Percentiles rank a stretch among this genome's conserved stretches.
phyloP scores from a whole-genome alignment of 2,113 vertebrate species.

The Nymphicus hollandicus region DNA sequence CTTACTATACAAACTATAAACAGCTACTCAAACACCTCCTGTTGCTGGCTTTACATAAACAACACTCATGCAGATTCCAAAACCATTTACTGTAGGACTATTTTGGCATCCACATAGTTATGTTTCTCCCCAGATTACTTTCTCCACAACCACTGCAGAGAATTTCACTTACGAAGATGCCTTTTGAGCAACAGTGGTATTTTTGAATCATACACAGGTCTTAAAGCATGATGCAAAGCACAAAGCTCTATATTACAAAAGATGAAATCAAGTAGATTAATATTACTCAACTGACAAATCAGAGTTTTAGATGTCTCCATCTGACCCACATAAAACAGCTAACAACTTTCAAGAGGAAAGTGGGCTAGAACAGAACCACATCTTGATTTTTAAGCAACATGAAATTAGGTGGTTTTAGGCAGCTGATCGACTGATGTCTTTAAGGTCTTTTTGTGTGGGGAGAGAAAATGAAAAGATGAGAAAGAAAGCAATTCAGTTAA shows the following conservation, averaged over 20 bases:
- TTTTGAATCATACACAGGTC: not conserved
- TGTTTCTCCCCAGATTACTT: not conserved
- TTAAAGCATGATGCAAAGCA: not conserved
- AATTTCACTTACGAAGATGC: not conserved
- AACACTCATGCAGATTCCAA: not conserved
- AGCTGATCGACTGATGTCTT: not conserved
- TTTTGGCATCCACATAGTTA: not conserved
- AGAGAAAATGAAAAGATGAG: not conserved
- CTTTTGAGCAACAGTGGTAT: not conserved
- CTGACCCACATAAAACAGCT: not conserved
- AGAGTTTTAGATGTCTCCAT: not conserved
- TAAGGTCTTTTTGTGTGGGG: not conserved
- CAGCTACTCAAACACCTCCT: slow-evolving; percentile 12
- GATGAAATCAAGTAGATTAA: not conserved
- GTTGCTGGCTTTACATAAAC: not conserved
- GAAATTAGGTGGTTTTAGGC: not conserved
- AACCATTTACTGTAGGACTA: not conserved
- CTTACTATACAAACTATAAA: slow-evolving; percentile 1
- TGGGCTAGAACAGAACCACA: not conserved
- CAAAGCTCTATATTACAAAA: not conserved
- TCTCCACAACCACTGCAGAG: not conserved
- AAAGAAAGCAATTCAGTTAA: not conserved
- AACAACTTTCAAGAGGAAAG: not conserved
- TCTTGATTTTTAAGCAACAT: not conserved
- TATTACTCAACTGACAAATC: not conserved